Evolutionary conservation across 2,888 invertebrate genomes (phyloP).

Genomic region (Silvanus unidentatus): DNA sequence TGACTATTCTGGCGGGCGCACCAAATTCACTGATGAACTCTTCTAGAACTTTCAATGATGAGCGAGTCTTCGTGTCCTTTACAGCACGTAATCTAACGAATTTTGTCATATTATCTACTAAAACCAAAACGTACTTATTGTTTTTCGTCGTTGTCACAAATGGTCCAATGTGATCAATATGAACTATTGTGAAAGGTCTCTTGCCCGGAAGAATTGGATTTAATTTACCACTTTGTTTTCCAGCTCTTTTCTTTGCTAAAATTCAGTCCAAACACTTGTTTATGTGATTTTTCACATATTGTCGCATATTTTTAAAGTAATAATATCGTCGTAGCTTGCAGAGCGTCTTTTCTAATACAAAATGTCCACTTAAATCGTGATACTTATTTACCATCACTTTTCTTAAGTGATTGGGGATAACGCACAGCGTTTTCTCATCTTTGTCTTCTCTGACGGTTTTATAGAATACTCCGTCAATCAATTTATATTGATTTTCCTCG

Average conservation of each 20-base stretch:
- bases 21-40: background rate
- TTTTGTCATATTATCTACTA: slow-evolving; percentile 24
- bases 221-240: slow-evolving; percentile 16
- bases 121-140: slow-evolving; percentile 19
- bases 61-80: slow-evolving; percentile 7
- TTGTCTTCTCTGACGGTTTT: background rate
- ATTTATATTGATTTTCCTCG: background rate
- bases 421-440: background rate
- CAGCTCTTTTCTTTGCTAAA: background rate
- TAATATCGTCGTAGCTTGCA: slow-evolving; percentile 2
- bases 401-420: slow-evolving; percentile 6
- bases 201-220: slow-evolving; percentile 24
- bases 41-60: background rate
- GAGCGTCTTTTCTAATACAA: slow-evolving; percentile 3
- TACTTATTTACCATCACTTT: slow-evolving; percentile 7
- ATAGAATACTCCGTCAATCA: background rate
- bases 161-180: slow-evolving; percentile 24
- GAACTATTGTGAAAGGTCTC: slow-evolving; percentile 22
- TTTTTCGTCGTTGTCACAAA: slow-evolving; percentile 13
- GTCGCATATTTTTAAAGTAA: slow-evolving; percentile 5
- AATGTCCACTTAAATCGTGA: slow-evolving; percentile 8
- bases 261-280: slow-evolving; percentile 7
- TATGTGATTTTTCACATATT: slow-evolving; percentile 4
- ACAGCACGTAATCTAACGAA: slow-evolving; percentile 17
- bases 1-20: slow-evolving; percentile 9